These are phyloP conservation scores for Sphaerolaimus hirsutus DNA, from an alignment of 2,888 invertebrate species.

Conservation along the genomic window DNA sequence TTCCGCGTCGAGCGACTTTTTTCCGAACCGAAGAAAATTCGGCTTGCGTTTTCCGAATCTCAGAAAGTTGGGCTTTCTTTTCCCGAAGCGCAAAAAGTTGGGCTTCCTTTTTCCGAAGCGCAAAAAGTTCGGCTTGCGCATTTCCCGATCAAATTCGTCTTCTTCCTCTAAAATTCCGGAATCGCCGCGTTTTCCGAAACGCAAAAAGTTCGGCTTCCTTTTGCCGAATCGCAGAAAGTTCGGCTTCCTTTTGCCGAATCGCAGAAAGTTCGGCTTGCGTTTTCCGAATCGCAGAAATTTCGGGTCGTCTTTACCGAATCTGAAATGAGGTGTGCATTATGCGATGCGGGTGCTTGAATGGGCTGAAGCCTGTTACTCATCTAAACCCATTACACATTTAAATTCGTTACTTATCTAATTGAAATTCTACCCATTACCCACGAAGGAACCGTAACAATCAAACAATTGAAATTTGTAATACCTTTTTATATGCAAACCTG, in stretches of 20 bases:
- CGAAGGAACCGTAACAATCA: too few relatives aligned
- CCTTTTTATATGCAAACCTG: too few relatives aligned
- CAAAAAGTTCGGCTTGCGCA: constrained; percentile 17
- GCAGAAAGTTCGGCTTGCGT: constrained; percentile 21
- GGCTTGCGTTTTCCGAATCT: constrained; percentile 12
- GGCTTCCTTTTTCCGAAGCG: constrained; percentile 11
- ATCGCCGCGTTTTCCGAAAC: constrained; percentile 16
- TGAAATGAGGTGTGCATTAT: too few relatives aligned
- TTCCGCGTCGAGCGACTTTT: too few relatives aligned
- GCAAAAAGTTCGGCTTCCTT: constrained; percentile 19
- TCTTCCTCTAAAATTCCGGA: background rate
- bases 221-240: constrained; percentile 19
- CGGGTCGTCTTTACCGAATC: too few relatives aligned
- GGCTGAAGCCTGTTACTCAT: too few relatives aligned
- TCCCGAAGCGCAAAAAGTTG: constrained; percentile 14
- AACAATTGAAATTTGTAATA: too few relatives aligned
- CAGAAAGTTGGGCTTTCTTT: constrained; percentile 18
- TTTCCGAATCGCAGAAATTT: constrained; percentile 9
- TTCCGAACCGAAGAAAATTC: background rate
- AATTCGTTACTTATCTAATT: too few relatives aligned
- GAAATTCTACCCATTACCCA: too few relatives aligned
- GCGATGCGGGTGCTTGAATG: too few relatives aligned
- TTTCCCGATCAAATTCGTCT: background rate
- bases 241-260: constrained; percentile 15
- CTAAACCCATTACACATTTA: too few relatives aligned